Conservation (phyloP, 2,888 invertebrate species). For the Pycnomerus fuliginosus region DNA sequence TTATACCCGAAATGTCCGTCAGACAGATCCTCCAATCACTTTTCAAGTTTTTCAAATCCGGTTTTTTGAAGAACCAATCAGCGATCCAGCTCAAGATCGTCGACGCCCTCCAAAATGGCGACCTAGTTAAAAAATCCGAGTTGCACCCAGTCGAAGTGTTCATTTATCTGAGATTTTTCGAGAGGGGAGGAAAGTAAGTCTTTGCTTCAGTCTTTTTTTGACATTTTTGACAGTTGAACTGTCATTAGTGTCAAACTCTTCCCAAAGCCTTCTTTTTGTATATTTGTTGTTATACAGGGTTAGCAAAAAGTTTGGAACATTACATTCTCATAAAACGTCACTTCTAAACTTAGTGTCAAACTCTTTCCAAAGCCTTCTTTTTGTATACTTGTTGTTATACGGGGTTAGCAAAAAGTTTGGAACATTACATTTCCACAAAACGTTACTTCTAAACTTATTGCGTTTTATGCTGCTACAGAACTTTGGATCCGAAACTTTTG, state of each 20-base stretch:
- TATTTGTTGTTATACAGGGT: too few species aligned
- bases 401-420: too few species aligned
- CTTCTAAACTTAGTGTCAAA: too few species aligned
- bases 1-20: slow-evolving; percentile 59
- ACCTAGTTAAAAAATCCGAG: slow-evolving; percentile 49
- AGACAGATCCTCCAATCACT: slow-evolving; percentile 57
- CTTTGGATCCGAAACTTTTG: slow-evolving; percentile 44
- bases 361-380: too few species aligned
- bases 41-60: slow-evolving; percentile 64
- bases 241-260: too few species aligned
- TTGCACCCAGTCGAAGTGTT: slow-evolving; percentile 60
- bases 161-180: slow-evolving; percentile 61
- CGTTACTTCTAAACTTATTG: slow-evolving; percentile 9
- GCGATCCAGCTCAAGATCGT: slow-evolving; percentile 57
- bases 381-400: too few species aligned
- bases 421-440: too few species aligned
- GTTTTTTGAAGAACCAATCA: slow-evolving; percentile 58
- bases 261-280: too few species aligned
- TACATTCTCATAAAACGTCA: too few species aligned
- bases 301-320: too few species aligned
- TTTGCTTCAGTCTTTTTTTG: background rate
- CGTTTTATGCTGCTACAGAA: too few species aligned
- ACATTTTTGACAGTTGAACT: slow-evolving; percentile 1
- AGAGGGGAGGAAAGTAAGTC: slow-evolving; percentile 62
- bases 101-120: slow-evolving; percentile 56